phyloP scores from a whole-genome alignment of 2,113 vertebrate genomes.

The Bombycilla garrulus region DNA sequence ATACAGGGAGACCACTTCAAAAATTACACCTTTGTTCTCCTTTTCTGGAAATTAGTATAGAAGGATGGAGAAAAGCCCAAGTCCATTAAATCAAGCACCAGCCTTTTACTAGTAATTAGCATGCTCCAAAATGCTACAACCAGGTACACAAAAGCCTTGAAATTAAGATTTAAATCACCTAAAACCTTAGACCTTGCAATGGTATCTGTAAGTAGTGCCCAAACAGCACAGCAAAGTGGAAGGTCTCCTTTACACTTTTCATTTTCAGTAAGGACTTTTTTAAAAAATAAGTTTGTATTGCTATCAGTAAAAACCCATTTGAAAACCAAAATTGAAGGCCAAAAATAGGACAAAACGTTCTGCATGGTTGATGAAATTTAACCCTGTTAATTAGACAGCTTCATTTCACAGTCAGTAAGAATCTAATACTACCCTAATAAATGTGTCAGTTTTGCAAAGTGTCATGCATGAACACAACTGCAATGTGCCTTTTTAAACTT shows the following conservation, averaged over 20 bases:
- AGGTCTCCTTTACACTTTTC: not conserved
- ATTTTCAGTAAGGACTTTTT: not conserved
- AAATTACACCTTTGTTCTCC: not conserved
- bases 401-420: constrained; percentile 10
- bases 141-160: not conserved
- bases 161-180: not conserved
- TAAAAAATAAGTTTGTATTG: not conserved
- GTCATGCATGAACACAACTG: not conserved
- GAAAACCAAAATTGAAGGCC: not conserved
- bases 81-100: not conserved
- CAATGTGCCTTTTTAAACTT: not conserved
- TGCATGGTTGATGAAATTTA: not conserved
- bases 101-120: not conserved
- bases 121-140: not conserved
- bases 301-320: not conserved
- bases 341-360: not conserved
- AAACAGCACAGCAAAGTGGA: not conserved
- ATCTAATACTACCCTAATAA: not conserved
- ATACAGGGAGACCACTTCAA: not conserved
- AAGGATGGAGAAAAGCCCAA: not conserved
- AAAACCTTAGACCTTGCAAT: not conserved
- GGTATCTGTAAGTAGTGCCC: not conserved
- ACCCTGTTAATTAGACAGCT: not conserved
- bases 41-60: not conserved
- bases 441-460: not conserved